Conservation (phyloP, 2,113 vertebrate species). For the Puffinus mauretanicus region DNA sequence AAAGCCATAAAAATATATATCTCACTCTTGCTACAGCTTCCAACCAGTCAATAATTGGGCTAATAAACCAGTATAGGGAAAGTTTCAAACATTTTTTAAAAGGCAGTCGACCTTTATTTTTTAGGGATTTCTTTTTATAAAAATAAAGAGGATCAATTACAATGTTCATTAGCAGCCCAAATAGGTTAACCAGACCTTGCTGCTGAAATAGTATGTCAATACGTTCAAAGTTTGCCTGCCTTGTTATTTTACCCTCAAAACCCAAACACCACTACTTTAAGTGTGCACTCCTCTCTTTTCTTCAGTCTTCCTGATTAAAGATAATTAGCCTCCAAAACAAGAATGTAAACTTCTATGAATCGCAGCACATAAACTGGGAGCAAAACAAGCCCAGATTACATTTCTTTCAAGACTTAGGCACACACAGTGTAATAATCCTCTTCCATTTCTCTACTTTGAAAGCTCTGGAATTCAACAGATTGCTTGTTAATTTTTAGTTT, state of each 20-base stretch:
- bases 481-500: background rate
- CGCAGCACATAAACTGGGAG: background rate
- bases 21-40: background rate
- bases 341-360: conserved; percentile 42
- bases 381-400: background rate
- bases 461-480: conserved; percentile 11
- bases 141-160: conserved; percentile 34
- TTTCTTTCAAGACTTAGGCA: conserved; percentile 3
- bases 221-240: background rate
- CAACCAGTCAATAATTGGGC: conserved; percentile 3
- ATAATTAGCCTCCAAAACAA: conserved; percentile 44
- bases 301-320: conserved; percentile 37
- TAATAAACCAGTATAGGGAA: background rate
- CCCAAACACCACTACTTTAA: background rate
- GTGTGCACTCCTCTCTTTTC: background rate
- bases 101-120: background rate
- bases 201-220: background rate
- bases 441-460: background rate
- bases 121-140: conserved; percentile 28
- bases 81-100: background rate
- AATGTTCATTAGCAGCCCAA: background rate
- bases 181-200: background rate
- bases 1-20: conserved; percentile 59
- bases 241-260: background rate
- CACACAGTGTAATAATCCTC: background rate